Evolutionary conservation across 2,113 vertebrate genomes (phyloP).

Genomic region (Crotalus helleri): DNA sequence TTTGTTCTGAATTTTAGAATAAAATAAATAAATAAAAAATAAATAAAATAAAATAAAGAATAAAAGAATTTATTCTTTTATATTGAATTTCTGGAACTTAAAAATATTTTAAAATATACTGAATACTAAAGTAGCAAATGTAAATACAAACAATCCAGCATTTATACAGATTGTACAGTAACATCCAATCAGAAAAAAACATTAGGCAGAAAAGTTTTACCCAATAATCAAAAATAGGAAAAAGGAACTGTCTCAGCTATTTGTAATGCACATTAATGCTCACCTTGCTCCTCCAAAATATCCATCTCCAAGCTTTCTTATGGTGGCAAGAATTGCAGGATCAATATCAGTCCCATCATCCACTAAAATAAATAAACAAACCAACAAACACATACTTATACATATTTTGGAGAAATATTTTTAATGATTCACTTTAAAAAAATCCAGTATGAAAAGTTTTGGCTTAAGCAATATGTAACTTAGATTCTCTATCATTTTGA

Average conservation of each 20-base stretch:
- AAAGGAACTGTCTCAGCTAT: neutral
- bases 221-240: neutral
- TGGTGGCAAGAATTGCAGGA: constrained; percentile 85
- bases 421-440: neutral
- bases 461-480: neutral
- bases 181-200: neutral
- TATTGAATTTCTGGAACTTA: neutral
- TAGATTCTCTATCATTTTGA: neutral
- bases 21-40: too few species aligned
- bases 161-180: neutral
- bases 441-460: neutral
- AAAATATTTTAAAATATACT: neutral
- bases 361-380: constrained; percentile 66
- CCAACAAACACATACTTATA: neutral
- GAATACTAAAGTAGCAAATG: neutral
- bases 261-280: constrained; percentile 5
- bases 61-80: neutral
- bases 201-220: neutral
- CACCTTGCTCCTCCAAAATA: constrained; percentile 98
- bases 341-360: constrained; percentile 89
- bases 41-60: too few species aligned
- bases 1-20: neutral
- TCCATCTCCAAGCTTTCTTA: constrained; percentile 94
- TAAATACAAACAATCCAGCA: neutral
- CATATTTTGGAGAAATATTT: neutral